Evolutionary conservation across 1,140 invertebrate genomes (phyloP), one percentile per base, ranked within the genome.

Genomic region (Vanessa atalanta): DNA sequence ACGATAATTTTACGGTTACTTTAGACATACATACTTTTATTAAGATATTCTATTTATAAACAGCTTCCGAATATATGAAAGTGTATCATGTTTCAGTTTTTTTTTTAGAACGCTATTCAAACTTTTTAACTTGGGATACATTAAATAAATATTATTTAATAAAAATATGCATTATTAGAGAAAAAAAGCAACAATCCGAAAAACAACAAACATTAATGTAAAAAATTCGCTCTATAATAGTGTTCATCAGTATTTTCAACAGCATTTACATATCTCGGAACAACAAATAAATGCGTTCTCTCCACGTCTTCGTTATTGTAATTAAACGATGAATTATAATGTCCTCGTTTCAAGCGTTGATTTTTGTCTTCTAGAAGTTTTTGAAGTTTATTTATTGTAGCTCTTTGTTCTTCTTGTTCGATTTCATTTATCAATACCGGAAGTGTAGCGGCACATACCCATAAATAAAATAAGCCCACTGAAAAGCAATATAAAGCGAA

Each of bases 401-500:
- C 80, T n/a, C 73, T 68, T 69, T 92, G 88, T 68, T 91, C 83
- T 23, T 90, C 88, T 14, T 77, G 78, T 65, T 92, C 83, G 70
- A 88, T 88, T 70, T 92, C 89, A 57, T 88, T 91, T 66, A 91
- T 86, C 0, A 93, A 71, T 65, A 89, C 80, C 7, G 91, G 91
- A n/a, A 93, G 76, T 81, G 87, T 91, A 13, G 85, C 82, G 9
- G 82, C 81, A 76, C 91, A 93, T 64, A 92, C 76, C 91, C 91
- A 93, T 48, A 92, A 70, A 69, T 93, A 93, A 67, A 86, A 92
- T 82, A 87, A 83, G 48, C 87, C 89, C 84, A 93, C 91, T 93
- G 81, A 75, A 73, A 74, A 47, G 70, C 60, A 60, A 69, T 74
- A 51, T 67, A 23, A 65, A 65, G 3, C 47, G 65, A 47, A 50